Percentiles rank a stretch among this genome's conserved stretches.
Conservation (phyloP, 2,888 invertebrate genomes). For the Luperina testacea region DNA sequence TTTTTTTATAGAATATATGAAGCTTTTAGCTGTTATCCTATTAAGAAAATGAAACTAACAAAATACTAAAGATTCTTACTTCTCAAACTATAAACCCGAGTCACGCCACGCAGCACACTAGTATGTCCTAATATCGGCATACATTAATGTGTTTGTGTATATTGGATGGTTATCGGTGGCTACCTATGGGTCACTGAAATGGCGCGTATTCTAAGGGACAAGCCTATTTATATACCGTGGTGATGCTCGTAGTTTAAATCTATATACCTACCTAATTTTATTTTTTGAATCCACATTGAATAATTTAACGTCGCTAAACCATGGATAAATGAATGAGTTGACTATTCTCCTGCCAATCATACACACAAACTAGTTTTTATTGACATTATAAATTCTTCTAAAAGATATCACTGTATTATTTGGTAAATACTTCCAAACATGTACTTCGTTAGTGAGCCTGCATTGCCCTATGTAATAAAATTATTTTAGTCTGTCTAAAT, state of each 20-base stretch:
- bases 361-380: background rate
- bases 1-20: background rate
- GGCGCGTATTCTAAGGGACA: conserved; percentile 17
- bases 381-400: background rate
- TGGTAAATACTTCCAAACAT: background rate
- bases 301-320: background rate
- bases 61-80: background rate
- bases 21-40: too few relatives aligned
- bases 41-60: background rate
- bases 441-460: background rate
- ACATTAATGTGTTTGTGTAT: conserved; percentile 32
- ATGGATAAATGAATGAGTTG: too few relatives aligned
- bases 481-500: too few relatives aligned
- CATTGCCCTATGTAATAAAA: background rate
- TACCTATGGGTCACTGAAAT: conserved; percentile 62
- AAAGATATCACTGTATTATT: background rate
- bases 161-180: conserved; percentile 53
- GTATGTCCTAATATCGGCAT: conserved; percentile 13
- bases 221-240: background rate
- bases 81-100: background rate
- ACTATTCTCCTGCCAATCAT: background rate
- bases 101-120: conserved; percentile 2
- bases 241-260: background rate
- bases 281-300: background rate
- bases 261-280: background rate